Conservation (phyloP, 2,888 invertebrate species). For the Pteria penguin region DNA sequence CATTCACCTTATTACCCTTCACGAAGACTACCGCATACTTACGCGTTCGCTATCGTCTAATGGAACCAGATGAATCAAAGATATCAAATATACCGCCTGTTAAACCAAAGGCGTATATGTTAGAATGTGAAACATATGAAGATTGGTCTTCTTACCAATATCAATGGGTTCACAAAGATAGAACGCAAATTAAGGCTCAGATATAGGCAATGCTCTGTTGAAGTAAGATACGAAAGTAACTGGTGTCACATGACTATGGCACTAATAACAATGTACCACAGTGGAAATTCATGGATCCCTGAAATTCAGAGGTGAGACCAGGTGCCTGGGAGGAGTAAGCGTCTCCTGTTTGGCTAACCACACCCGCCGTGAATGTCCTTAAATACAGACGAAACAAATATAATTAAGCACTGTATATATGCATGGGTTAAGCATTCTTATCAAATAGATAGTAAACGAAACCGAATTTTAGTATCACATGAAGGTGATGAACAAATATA, state of each 20-base stretch:
- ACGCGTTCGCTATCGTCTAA: no score
- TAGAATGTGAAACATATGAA: neutral
- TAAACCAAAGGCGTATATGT: neutral
- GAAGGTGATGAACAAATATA: slow-evolving; percentile 14
- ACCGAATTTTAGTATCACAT: slow-evolving; percentile 2
- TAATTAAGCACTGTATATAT: neutral
- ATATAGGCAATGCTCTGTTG: neutral
- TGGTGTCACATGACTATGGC: no score
- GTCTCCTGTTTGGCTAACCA: no score
- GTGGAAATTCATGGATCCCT: no score
- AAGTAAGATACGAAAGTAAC: slow-evolving; percentile 3
- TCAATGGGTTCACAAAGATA: neutral
- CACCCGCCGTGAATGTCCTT: slow-evolving; percentile 6
- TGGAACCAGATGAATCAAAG: neutral
- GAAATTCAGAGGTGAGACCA: no score
- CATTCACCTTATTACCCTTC: no score
- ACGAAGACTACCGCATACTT: no score
- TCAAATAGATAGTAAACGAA: neutral
- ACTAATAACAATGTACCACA: no score
- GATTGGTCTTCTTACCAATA: neutral
- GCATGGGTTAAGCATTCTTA: neutral
- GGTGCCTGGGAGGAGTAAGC: no score
- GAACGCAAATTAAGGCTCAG: neutral
- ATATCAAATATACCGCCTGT: neutral
- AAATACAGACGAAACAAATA: neutral